Evolutionary conservation across 1,140 invertebrate species (phyloP), one percentile per base, ranked within the genome.

Genomic region (Drosophila hydei): DNA sequence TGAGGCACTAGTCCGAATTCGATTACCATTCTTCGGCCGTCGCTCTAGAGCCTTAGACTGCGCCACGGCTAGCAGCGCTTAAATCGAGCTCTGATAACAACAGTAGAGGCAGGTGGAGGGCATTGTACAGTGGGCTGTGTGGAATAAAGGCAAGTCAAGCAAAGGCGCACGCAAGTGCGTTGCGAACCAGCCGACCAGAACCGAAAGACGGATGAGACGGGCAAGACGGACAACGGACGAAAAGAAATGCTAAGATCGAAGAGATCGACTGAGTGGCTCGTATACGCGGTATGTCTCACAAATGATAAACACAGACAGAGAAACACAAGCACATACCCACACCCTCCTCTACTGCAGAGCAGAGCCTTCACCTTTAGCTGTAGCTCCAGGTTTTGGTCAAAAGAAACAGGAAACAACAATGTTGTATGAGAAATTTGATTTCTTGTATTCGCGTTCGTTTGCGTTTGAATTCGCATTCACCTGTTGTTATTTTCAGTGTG

Each of bases 401-500:
- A 47, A 67, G 48, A 77, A 77, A 77, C 75, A 67, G 75, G 75
- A 77, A 77, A 72, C 75, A 75, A 77, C 75, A 75, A 56, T 73
- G 64, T 73, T 62, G 64, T 62, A 43, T 27, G 43, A 47, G 50
- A 69, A 59, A 47, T 73, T 73, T 85, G 68, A 81, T 85, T 80
- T 77, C 77, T 80, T 87, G 62, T 65, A 87, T 79, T 85, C 72
- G 69, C 23, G 14, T 67, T 68, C 55, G 36, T 47, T 54, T 18
- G 47, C 33, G 21, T 54, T 65, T 36, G 50, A n/a, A 72, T 72
- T 76, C 80, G 80, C 74, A 87, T 85, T 85, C 80, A 85, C 81
- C 81, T 85, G 81, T 80, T 85, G 81, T 75, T 87, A 77, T 80
- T 77, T 87, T 72, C 33, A 85, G 70, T 69, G 60, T 72, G 65